Evolutionary conservation across 2,888 invertebrate genomes (phyloP).

Genomic region (Eristalis tenax): DNA sequence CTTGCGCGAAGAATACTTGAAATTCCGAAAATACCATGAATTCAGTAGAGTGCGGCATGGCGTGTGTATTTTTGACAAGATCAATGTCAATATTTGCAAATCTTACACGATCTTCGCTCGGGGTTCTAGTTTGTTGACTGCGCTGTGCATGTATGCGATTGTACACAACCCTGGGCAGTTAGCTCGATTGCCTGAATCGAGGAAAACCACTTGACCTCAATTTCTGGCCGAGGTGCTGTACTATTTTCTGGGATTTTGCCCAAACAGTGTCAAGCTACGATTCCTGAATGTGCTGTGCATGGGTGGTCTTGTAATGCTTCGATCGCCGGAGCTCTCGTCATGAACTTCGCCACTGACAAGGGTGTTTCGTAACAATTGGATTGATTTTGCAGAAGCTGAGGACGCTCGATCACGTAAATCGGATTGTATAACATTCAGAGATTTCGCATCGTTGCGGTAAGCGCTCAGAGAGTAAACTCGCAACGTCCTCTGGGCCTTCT

Average conservation of each 20-base stretch:
- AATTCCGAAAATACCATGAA: conserved; percentile 21
- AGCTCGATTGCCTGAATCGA: not conserved
- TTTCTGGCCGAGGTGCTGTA: not conserved
- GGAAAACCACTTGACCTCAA: conserved; percentile 7
- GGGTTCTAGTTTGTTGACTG: not conserved
- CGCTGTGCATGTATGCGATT: not conserved
- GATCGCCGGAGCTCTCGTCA: not conserved
- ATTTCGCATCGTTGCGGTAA: not conserved
- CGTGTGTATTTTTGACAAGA: conserved; percentile 1
- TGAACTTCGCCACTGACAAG: not conserved
- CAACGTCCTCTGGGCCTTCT: not conserved
- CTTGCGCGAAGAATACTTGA: conserved; percentile 10
- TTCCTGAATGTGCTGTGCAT: not conserved
- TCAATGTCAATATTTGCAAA: conserved; percentile 41
- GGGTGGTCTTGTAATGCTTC: not conserved
- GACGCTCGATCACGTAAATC: not conserved
- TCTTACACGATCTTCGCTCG: conserved; percentile 8
- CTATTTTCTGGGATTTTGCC: not conserved
- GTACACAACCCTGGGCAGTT: not conserved
- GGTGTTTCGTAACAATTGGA: not conserved
- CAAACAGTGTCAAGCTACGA: not conserved
- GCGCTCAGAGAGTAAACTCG: not conserved
- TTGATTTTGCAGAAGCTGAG: not conserved
- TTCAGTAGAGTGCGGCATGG: not conserved
- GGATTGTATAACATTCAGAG: not conserved